phyloP scores from a whole-genome alignment of 2,888 invertebrate species.

The Drosophila eohydei region DNA sequence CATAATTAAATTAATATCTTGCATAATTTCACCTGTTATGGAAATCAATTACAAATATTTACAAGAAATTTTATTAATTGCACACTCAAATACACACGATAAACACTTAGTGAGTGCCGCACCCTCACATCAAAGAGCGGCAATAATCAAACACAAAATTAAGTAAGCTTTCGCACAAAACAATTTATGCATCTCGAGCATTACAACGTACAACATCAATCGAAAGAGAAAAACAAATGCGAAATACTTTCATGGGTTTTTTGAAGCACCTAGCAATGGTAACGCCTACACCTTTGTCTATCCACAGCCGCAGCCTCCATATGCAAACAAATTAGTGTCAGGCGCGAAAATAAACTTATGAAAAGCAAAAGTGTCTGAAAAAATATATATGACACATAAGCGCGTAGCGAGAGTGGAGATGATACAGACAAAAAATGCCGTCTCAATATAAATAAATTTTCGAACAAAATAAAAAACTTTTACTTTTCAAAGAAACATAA shows the following conservation, averaged over 20 bases:
- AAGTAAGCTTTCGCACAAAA: slow-evolving; percentile 50
- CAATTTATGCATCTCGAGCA: slow-evolving; percentile 19
- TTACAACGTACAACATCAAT: slow-evolving; percentile 4
- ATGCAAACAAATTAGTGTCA: slow-evolving; percentile 50
- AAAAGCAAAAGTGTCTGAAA: slow-evolving; percentile 69
- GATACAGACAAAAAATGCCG: slow-evolving; percentile 13
- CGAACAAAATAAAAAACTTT: slow-evolving; percentile 64
- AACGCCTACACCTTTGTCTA: slow-evolving; percentile 58
- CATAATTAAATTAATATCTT: slow-evolving; percentile 14
- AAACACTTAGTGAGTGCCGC: slow-evolving; percentile 20
- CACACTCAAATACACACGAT: slow-evolving; percentile 16
- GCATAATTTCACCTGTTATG: slow-evolving; percentile 35
- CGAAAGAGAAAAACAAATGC: slow-evolving; percentile 18
- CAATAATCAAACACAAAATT: slow-evolving; percentile 20
- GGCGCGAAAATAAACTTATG: slow-evolving; percentile 36
- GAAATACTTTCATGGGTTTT: slow-evolving; percentile 60
- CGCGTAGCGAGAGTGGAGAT: slow-evolving; percentile 12
- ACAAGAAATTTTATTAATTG: slow-evolving; percentile 25
- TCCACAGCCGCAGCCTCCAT: slow-evolving; percentile 45
- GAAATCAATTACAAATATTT: slow-evolving; percentile 23
- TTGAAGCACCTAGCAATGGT: slow-evolving; percentile 20
- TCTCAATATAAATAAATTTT: slow-evolving; percentile 51
- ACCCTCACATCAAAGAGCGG: slow-evolving; percentile 15
- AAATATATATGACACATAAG: slow-evolving; percentile 59
- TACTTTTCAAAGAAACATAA: slow-evolving; percentile 59